Percentiles rank a stretch among this genome's conserved stretches.
These are phyloP conservation scores for Toxostoma redivivum DNA, from an alignment of 2,113 vertebrate species.

Conservation along the genomic window DNA sequence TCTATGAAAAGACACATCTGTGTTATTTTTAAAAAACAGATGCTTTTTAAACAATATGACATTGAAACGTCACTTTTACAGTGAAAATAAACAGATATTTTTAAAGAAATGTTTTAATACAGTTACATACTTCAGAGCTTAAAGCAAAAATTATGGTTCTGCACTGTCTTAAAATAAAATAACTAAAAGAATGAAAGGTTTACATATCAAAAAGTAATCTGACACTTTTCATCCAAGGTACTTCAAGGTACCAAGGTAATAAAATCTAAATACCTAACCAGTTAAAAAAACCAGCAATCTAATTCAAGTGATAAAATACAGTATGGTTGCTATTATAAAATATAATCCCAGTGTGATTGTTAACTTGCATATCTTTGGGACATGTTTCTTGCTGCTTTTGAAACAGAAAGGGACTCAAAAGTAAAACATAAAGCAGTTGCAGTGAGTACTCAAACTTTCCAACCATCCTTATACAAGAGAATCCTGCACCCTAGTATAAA, in stretches of 20 bases:
- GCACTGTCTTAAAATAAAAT: not conserved
- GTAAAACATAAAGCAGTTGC: not conserved
- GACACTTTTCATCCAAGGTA: not conserved
- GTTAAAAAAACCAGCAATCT: not conserved
- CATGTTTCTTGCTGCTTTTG: not conserved
- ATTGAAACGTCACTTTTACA: not conserved
- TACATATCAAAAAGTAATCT: slow-evolving; percentile 1
- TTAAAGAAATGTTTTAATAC: not conserved
- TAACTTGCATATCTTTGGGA: not conserved
- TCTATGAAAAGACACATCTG: not conserved
- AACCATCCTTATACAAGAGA: not conserved
- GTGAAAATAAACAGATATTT: not conserved
- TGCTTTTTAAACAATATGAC: not conserved
- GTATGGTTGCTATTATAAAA: not conserved
- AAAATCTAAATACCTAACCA: slow-evolving; percentile 15
- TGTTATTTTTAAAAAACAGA: not conserved
- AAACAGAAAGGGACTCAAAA: not conserved
- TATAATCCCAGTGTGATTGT: not conserved
- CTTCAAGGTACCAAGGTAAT: not conserved
- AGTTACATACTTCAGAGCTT: not conserved
- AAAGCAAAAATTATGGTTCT: not conserved
- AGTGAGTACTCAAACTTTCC: not conserved
- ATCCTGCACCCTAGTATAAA: not conserved
- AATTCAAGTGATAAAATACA: slow-evolving; percentile 27
- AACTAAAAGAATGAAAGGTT: slow-evolving; percentile 7